Base-by-base conservation (phyloP, 1,140 invertebrate species). In the Himalopsyche phryganea region DNA sequence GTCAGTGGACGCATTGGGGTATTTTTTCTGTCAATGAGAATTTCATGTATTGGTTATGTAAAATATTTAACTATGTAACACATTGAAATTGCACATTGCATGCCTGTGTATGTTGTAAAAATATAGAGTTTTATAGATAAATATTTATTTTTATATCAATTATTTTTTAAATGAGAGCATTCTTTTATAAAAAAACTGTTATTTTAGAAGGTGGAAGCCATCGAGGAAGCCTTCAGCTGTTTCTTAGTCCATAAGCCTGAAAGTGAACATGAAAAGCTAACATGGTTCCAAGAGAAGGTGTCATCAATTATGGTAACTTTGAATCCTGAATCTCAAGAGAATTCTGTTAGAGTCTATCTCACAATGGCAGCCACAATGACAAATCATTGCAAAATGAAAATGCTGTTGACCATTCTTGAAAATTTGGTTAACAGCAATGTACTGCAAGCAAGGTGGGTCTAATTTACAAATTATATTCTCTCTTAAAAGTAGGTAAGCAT, bases 141-240 rank as follows among this genome's bases (percentile, higher is more conserved):
- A n/a, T n/a, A n/a, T n/a, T n/a, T n/a, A n/a, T n/a, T n/a, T n/a
- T n/a, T n/a, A n/a, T n/a, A n/a, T n/a, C n/a, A n/a, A n/a, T n/a
- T n/a, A n/a, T n/a, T n/a, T n/a, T n/a, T n/a, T n/a, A n/a, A n/a
- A n/a, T n/a, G n/a, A n/a, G n/a, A n/a, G n/a, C n/a, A n/a, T n/a
- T n/a, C n/a, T n/a, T n/a, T n/a, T n/a, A n/a, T n/a, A n/a, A n/a
- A n/a, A n/a, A n/a, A n/a, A n/a, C n/a, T n/a, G n/a, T n/a, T n/a
- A n/a, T n/a, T 73, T 50, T 67, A 92, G 87, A 85, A 82, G 74
- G 87, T 91, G 2, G 90, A 94, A 69, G 79, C 84, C 1, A 85
- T 94, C 40, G 91, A 94, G 68, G 90, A 92, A 74, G 89, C 89
- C 0, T 94, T 95, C 66, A 89, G 88, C 71, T 90, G 87, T 66